Base-by-base conservation (phyloP, 2,888 invertebrate genomes). In the Xanthorhoe designata region DNA sequence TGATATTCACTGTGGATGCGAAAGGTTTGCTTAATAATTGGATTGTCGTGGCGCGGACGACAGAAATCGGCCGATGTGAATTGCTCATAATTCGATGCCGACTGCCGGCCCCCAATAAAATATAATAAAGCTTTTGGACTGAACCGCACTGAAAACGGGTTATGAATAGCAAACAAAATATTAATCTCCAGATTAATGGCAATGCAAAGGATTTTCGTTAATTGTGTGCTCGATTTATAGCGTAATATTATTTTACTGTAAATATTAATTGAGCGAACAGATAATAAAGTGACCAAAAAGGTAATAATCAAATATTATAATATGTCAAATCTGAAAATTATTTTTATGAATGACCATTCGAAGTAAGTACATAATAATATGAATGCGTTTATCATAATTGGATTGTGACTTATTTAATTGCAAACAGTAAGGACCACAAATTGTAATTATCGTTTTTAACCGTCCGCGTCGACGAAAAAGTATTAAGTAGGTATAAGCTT, bases 1-100 rank as follows among this genome's bases (percentile, higher is more conserved):
- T 90, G 81, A 87, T 89, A 91, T 91, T 90, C 90, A 86, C 85
- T 77, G 85, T 84, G 89, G 85, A 86, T 89, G 80, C 87, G 84
- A 87, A 89, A 90, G 88, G 87, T 89, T 88, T 89, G 87, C 87
- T 90, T 89, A 90, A 89, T 90, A 91, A 90, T 88, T 89, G 88
- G 88, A 89, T 89, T 90, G 85, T 88, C 87, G 85, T 84, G 78
- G 79, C 85, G 84, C 83, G 84, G 76, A 75, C 83, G 84, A 81
- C 82, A 76, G 82, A 80, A 88, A 89, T 86, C 84, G 85, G 77
- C 78, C 85, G 80, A 85, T 86, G 86, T 85, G 84, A 89, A 90
- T 88, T 88, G 86, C 85, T 85, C 84, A 87, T 89, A 88, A 90
- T 91, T 88, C 79, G 84, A 72, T 75, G 76, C 80, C 76, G 63